A percentile compares a stretch with the other conserved stretches of the same genome.
Conservation (phyloP, 2,113 vertebrate species). For the Illadopsis cleaveri region DNA sequence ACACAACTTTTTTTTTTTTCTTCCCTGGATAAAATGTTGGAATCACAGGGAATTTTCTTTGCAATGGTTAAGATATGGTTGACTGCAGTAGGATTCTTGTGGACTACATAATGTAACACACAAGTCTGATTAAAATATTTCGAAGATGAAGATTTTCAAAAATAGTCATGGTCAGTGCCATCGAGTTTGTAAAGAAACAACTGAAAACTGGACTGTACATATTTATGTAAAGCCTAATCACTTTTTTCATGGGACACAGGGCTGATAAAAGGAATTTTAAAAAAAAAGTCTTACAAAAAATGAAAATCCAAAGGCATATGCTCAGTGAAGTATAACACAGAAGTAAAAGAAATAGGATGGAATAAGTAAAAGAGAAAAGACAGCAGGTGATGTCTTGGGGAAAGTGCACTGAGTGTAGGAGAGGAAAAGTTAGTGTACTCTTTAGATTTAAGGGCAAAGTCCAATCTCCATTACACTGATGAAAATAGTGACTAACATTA, state of each 20-base stretch:
- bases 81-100: background rate
- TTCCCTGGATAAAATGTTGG: background rate
- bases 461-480: background rate
- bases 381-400: background rate
- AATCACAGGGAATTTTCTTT: background rate
- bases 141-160: background rate
- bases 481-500: background rate
- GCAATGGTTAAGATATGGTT: background rate
- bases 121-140: background rate
- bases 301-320: background rate
- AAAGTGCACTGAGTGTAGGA: background rate
- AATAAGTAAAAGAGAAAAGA: background rate
- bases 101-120: background rate
- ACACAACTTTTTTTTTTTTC: background rate
- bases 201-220: background rate
- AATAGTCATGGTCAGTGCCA: background rate
- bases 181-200: background rate
- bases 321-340: background rate
- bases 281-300: background rate
- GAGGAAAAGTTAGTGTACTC: background rate
- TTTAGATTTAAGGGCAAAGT: background rate
- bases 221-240: background rate
- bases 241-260: background rate
- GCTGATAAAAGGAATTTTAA: background rate
- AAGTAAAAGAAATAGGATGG: background rate